These are phyloP conservation scores for Troides oblongomaculatus DNA, from an alignment of 2,888 invertebrate genomes.

Conservation along the genomic window DNA sequence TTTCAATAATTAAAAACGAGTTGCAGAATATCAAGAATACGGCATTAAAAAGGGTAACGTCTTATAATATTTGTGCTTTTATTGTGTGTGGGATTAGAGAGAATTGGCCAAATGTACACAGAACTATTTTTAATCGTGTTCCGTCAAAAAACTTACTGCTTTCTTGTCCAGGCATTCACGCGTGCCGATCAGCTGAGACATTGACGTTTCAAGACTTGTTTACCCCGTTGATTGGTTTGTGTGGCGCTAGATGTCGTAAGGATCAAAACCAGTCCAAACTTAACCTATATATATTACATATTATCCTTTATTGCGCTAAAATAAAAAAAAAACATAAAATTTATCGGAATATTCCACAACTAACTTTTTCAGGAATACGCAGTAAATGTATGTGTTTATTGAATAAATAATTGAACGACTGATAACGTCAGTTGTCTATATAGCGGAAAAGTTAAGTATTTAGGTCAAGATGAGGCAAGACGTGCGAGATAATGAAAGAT, in stretches of 20 bases:
- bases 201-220: conserved; percentile 74
- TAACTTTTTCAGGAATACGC: neutral
- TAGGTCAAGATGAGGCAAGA: conserved; percentile 11
- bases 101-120: conserved; percentile 73
- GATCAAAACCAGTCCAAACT: conserved; percentile 22
- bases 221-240: conserved; percentile 55
- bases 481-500: neutral
- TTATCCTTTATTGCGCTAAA: no score
- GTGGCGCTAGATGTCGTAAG: conserved; percentile 67
- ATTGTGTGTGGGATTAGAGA: conserved; percentile 55
- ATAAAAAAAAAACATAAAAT: no score
- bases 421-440: conserved; percentile 30
- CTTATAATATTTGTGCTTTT: conserved; percentile 73
- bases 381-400: conserved; percentile 14
- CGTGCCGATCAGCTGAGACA: conserved; percentile 75
- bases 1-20: conserved; percentile 97
- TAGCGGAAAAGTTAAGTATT: conserved; percentile 5
- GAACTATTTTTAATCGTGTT: conserved; percentile 73
- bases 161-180: conserved; percentile 48
- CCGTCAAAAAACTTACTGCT: conserved; percentile 56
- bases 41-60: conserved; percentile 95
- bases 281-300: neutral
- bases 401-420: conserved; percentile 22
- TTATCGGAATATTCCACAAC: neutral
- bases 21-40: conserved; percentile 98